These are phyloP conservation scores for Halichondria panicea DNA, from an alignment of 37 sponge, comb jelly and placozoan genomes.

Conservation along the genomic window DNA sequence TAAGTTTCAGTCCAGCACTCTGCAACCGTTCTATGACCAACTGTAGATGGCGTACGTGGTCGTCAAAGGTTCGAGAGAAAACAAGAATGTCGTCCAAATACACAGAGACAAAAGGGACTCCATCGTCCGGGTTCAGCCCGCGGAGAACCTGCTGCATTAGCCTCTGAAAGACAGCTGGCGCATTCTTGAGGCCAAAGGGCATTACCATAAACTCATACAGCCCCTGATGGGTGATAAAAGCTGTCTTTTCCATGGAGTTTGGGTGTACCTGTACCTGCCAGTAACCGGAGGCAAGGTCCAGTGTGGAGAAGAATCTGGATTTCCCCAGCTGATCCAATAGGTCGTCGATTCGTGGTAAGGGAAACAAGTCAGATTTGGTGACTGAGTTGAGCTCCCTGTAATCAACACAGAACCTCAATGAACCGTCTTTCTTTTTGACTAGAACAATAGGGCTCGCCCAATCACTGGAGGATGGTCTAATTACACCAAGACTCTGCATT, in stretches of 20 bases:
- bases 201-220: conserved; percentile 66
- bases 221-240: too few relatives aligned
- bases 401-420: conserved; percentile 41
- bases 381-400: conserved; percentile 52
- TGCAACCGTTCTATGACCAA: conserved; percentile 13
- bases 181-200: conserved; percentile 65
- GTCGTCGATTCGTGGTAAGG: conserved; percentile 32
- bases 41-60: conserved; percentile 29
- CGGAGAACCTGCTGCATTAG: conserved; percentile 40
- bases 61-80: conserved; percentile 18
- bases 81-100: conserved; percentile 40
- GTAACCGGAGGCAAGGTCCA: conserved; percentile 66
- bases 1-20: conserved; percentile 26
- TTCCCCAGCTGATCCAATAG: conserved; percentile 51
- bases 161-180: conserved; percentile 36
- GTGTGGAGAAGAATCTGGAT: conserved; percentile 37
- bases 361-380: conserved; percentile 57
- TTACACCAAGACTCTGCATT: conserved; percentile 57
- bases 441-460: conserved; percentile 71
- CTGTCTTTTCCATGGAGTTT: too few relatives aligned
- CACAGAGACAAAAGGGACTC: conserved; percentile 19
- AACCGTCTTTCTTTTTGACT: conserved; percentile 45
- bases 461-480: conserved; percentile 46
- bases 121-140: conserved; percentile 46
- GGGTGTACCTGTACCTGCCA: conserved; percentile 78